Base-by-base conservation (phyloP, 2,113 vertebrate species). In the Perccottus glenii region DNA sequence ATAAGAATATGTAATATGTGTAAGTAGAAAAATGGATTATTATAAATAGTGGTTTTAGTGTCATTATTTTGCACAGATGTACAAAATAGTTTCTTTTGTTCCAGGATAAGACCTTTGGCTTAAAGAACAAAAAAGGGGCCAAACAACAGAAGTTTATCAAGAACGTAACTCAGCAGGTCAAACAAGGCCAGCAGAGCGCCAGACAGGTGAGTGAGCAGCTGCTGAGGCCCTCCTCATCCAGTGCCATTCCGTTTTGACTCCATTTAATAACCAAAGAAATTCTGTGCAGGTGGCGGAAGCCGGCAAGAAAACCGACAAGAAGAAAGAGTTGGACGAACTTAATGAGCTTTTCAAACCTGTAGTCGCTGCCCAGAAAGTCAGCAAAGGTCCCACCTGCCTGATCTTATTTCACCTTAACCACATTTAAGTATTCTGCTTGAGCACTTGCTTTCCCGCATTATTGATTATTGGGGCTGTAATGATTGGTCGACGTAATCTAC, bases 111-210 rank as follows among this genome's bases (percentile, higher is more conserved):
- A 99, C 98, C 11, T 99, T 99, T 83, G 98, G 98, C 14, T 87
- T 99, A 40, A 99, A 99, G 88, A 99, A 99, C 87, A 99, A 99
- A 73, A 99, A 99, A 82, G 98, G 98, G 64, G 98, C 95, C 77
- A 99, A 99, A 75, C 98, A 99, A 76, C 97, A 99, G 85, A 99
- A 99, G 75, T 99, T 94, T 78, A 99, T 99, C 85, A 99, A 98
- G 80, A 95, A 96, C 60, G 98, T 99, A 3, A 96, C 95, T 52
- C 96, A 99, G 57, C 97, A 99, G 86, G 97, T 99, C 62, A 99
- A 99, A 81, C 91, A 92, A 89, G 96, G 97, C 57, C 95, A 95
- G 66, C 95, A 96, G 75, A 95, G 94, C 77, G 90, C 94, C 51
- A 90, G 93, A 33, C 93, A 94, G 95, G 96, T 98, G 73, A 19